These are phyloP conservation scores for Gnathonemus echidnorhynchus DNA, from an alignment of 2,113 vertebrate genomes.

Conservation along the genomic window DNA sequence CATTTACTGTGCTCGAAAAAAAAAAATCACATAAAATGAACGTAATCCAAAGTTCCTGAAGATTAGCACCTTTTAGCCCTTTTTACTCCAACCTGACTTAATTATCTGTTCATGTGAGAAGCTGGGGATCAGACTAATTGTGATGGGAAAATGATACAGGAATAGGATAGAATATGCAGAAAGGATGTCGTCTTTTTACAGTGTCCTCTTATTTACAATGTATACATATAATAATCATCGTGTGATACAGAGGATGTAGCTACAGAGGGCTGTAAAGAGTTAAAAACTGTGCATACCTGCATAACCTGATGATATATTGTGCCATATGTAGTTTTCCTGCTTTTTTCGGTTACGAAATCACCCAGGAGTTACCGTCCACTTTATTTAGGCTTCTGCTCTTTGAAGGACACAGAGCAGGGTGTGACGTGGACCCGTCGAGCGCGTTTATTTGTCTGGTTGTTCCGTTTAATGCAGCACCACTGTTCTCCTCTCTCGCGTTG, in stretches of 20 bases:
- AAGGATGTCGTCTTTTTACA: neutral
- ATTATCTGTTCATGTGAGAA: neutral
- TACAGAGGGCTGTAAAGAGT: slow-evolving; percentile 13
- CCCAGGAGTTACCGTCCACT: neutral
- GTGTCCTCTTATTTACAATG: neutral
- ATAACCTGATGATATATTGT: neutral
- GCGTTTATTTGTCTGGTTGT: neutral
- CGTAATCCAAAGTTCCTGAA: neutral
- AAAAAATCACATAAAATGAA: neutral
- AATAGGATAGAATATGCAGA: neutral
- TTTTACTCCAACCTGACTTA: neutral
- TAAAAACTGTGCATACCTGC: slow-evolving; percentile 18
- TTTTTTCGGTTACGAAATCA: neutral
- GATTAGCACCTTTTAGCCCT: neutral
- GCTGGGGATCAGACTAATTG: neutral
- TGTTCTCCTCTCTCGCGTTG: neutral
- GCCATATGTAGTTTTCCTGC: neutral
- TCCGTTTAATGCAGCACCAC: neutral
- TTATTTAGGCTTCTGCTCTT: neutral
- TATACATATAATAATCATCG: neutral
- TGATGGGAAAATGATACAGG: neutral
- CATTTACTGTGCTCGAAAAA: neutral
- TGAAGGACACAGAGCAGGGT: neutral
- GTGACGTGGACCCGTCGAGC: too few relatives aligned
- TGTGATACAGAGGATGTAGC: neutral